Evolutionary conservation across 2,797 vertebrate genomes (phyloP).

Genomic region (Zenarchopterus dispar): DNA sequence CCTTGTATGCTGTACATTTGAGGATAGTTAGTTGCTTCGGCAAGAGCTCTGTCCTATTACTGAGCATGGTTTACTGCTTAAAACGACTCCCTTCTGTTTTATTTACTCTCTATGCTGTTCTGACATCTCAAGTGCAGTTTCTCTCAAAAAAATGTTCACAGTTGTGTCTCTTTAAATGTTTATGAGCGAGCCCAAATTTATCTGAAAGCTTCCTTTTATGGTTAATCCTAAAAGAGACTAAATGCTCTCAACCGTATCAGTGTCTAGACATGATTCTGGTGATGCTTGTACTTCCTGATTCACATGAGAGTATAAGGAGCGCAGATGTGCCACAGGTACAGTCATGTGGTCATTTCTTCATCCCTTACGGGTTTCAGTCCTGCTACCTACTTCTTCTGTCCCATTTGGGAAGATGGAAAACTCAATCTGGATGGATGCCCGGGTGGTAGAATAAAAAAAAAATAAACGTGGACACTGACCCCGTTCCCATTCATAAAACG

Average conservation of each 20-base stretch:
- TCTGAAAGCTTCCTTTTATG: slow-evolving; percentile 35
- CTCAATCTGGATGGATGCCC: no score
- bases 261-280: slow-evolving; percentile 34
- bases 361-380: no score
- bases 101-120: slow-evolving; percentile 14
- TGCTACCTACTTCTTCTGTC: no score
- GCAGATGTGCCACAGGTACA: not conserved
- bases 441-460: no score
- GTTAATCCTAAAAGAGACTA: slow-evolving; percentile 17
- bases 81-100: slow-evolving; percentile 15
- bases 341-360: not conserved
- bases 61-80: slow-evolving; percentile 3
- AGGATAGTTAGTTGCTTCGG: slow-evolving; percentile 10
- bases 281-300: slow-evolving; percentile 7
- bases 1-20: not conserved
- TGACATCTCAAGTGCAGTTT: slow-evolving; percentile 7
- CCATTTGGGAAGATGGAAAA: no score
- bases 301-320: not conserved
- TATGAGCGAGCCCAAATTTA: slow-evolving; percentile 35
- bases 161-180: slow-evolving; percentile 59
- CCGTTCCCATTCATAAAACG: no score
- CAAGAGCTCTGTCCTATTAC: slow-evolving; percentile 2
- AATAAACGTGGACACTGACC: no score
- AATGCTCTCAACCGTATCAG: slow-evolving; percentile 26
- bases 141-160: slow-evolving; percentile 26